Conservation (phyloP, 2,113 vertebrate genomes). For the Orientallactaga bullata region DNA sequence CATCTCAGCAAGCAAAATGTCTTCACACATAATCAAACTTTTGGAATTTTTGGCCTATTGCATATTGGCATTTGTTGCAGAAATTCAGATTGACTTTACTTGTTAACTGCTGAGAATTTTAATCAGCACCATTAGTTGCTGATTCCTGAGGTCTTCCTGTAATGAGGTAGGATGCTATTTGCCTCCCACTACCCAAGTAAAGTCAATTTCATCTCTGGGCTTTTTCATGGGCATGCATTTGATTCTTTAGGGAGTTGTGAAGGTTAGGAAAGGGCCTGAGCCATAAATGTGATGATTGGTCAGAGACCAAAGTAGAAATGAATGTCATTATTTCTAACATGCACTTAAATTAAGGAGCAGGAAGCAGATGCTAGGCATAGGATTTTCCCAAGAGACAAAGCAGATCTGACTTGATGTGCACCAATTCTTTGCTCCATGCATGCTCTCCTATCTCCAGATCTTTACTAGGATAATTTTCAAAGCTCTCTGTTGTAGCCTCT, state of each 20-base stretch:
- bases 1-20: background rate
- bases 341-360: background rate
- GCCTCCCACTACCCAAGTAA: background rate
- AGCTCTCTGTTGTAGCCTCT: background rate
- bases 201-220: background rate
- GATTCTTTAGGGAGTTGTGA: background rate
- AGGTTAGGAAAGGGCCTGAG: background rate
- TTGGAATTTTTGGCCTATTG: background rate
- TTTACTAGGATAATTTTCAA: background rate
- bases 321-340: background rate
- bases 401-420: background rate
- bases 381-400: background rate
- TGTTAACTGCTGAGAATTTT: background rate
- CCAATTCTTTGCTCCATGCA: background rate
- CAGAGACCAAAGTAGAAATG: background rate
- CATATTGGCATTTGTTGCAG: background rate
- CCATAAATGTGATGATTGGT: background rate
- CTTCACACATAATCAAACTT: background rate
- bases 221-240: background rate
- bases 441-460: background rate
- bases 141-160: background rate
- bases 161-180: background rate
- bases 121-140: background rate
- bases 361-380: background rate
- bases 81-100: slow-evolving; percentile 11